Conservation (phyloP, 2,888 invertebrate genomes). For the Trachelus stipa region DNA sequence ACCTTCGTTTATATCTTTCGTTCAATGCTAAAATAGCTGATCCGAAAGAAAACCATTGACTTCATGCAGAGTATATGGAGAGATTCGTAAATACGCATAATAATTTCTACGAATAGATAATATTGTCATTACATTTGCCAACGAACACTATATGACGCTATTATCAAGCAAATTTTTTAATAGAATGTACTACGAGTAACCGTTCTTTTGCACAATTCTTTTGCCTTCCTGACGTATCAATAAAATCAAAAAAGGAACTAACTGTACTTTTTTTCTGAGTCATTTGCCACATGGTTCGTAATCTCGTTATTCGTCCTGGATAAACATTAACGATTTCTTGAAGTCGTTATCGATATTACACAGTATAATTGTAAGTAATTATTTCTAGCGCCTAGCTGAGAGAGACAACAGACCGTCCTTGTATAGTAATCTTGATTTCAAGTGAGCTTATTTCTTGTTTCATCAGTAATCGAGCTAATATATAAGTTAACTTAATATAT, state of each 20-base stretch:
- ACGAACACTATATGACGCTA: background rate
- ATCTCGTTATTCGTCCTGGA: background rate
- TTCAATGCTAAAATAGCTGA: background rate
- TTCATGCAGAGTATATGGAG: background rate
- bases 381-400: background rate
- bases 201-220: background rate
- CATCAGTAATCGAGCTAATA: constrained; percentile 28
- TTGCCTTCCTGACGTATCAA: background rate
- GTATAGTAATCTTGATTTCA: constrained; percentile 47
- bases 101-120: background rate
- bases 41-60: background rate
- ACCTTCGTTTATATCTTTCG: background rate
- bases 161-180: background rate
- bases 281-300: background rate
- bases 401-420: constrained; percentile 9
- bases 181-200: background rate
- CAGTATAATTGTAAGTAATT: background rate
- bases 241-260: background rate
- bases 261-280: background rate
- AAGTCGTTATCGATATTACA: background rate
- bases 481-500: constrained; percentile 46
- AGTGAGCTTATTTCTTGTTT: constrained; percentile 25
- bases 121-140: background rate
- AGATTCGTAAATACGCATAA: background rate
- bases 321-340: background rate